Evolutionary conservation across 2,888 invertebrate genomes (phyloP).

Genomic region (Leptopterna dolabrata): DNA sequence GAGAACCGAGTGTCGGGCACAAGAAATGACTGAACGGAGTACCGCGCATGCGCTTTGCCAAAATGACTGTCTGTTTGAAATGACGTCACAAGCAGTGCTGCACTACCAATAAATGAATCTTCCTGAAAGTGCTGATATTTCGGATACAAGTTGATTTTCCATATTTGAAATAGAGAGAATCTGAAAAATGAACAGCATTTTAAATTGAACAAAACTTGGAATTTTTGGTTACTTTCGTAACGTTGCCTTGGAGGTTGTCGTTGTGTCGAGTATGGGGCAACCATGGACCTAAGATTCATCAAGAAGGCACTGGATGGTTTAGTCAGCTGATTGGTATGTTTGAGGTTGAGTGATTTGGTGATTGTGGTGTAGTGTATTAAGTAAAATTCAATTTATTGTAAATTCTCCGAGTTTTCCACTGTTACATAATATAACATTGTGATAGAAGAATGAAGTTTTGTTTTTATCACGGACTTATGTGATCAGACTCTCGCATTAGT

Average conservation of each 20-base stretch:
- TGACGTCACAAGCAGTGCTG: constrained; percentile 36
- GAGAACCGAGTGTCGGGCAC: constrained; percentile 39
- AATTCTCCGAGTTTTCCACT: neutral
- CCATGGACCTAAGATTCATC: neutral
- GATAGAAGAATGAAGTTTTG: neutral
- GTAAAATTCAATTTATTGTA: neutral
- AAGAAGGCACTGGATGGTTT: neutral
- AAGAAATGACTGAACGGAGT: constrained; percentile 18
- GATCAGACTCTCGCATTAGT: neutral
- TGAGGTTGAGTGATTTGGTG: neutral
- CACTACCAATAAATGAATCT: neutral
- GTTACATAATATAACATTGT: neutral
- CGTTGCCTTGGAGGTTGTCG: too few species aligned
- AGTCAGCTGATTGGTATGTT: neutral
- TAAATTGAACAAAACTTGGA: too few species aligned
- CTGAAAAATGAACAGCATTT: too few species aligned
- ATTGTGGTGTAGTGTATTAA: neutral
- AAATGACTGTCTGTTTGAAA: constrained; percentile 42
- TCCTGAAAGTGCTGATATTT: neutral
- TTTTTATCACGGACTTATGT: neutral
- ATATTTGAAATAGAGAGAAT: too few species aligned
- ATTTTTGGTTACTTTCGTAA: too few species aligned
- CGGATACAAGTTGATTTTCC: too few species aligned
- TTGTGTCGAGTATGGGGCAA: too few species aligned
- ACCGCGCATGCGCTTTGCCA: constrained; percentile 55